These are phyloP conservation scores for Nemotelus nigrinus DNA, from an alignment of 2,888 invertebrate species.

Conservation along the genomic window DNA sequence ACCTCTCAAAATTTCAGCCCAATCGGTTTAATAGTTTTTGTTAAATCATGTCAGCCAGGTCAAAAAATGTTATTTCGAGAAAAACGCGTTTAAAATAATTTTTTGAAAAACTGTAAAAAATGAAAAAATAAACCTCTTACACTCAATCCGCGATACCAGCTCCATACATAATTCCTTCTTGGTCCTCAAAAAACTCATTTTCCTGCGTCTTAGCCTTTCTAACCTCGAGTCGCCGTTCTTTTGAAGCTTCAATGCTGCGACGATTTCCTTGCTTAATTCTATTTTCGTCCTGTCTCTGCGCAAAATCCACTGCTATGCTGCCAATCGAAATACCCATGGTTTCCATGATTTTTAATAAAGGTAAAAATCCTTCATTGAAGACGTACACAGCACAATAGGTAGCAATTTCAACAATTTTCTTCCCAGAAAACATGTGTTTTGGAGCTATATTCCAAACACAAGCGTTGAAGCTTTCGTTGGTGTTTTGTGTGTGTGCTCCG, in stretches of 20 bases:
- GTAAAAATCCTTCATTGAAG: slow-evolving; percentile 37
- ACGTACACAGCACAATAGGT: slow-evolving; percentile 46
- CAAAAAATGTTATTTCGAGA: slow-evolving; percentile 12
- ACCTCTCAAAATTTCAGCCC: too few relatives aligned
- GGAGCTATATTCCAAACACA: slow-evolving; percentile 27
- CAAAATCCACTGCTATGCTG: neutral
- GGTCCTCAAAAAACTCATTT: slow-evolving; percentile 20
- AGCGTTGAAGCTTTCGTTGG: slow-evolving; percentile 39
- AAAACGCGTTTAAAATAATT: slow-evolving; percentile 23
- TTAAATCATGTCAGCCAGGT: slow-evolving; percentile 2
- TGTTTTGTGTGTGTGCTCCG: slow-evolving; percentile 36
- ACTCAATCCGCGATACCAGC: slow-evolving; percentile 16
- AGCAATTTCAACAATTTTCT: slow-evolving; percentile 51
- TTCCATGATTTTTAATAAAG: slow-evolving; percentile 17
- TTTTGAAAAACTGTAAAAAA: neutral
- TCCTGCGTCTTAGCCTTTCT: neutral
- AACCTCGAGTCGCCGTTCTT: neutral
- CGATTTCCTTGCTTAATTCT: neutral
- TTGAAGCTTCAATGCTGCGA: slow-evolving; percentile 20
- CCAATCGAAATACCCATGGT: slow-evolving; percentile 1
- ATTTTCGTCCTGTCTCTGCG: slow-evolving; percentile 6
- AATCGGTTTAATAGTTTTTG: slow-evolving; percentile 20
- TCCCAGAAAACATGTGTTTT: neutral
- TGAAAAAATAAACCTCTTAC: neutral
- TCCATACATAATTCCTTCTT: slow-evolving; percentile 16